Base-by-base conservation (phyloP, 2,797 vertebrate species). In the Cynodonichthys magdalenae region DNA sequence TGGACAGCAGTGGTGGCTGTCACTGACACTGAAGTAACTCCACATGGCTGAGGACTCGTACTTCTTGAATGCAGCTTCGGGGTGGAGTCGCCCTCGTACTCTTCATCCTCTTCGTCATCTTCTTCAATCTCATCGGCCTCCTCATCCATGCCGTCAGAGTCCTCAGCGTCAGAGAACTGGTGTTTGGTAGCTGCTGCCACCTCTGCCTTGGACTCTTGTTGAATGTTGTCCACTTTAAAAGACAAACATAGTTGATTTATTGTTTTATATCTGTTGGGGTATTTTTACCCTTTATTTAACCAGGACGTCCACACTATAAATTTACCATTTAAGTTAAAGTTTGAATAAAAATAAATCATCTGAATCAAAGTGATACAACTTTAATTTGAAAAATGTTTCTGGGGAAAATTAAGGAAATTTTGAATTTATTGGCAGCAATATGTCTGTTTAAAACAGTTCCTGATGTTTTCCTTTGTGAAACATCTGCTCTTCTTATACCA, bases 111-210 rank as follows among this genome's bases (percentile, higher is more conserved):
- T 6, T 99, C 97, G 0, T 99, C 97, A 0, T 98, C 96, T 0
- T 99, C 98, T 0, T 99, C 98, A 1, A 95, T 96, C 34, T 99
- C 98, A 0, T 98, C 97, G 0, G 93, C 94, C 6, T 99, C 97
- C 70, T 99, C 98, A 0, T 95, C 94, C 41, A 86, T 92, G 0
- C 95, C 97, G 20, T 99, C 97, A 0, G 97, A 97, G 74, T 99
- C 96, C 56, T 99, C 97, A 0, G 95, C 96, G 0, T 99, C 98
- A 11, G 98, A 99, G 92, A 99, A 99, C 90, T 99, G 98, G 80
- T 99, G 98, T 73, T 97, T 96, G 63, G 93, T 83, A 50, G 94
- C 74, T 56, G 89, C 91, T 18, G 87, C 74, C 80, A 90, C 65
- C 69, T 92, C 93, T 7, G 91, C 84, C 83, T 95, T 96, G 28